phyloP scores from a whole-genome alignment of 2,888 invertebrate genomes.

The Flexamia atlantica region DNA sequence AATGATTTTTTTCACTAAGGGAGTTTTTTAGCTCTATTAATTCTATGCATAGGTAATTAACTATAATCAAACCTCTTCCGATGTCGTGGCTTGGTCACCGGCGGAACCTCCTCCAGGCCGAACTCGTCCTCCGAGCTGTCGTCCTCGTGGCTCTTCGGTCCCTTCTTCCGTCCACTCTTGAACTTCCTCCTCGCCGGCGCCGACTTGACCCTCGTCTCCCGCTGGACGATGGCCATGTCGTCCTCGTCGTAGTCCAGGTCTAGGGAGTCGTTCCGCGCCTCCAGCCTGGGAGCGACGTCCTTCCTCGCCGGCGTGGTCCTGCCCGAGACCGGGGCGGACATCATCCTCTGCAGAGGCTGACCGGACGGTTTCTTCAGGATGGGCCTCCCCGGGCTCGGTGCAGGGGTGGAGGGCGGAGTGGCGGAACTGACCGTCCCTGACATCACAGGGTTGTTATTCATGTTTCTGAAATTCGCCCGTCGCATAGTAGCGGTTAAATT shows the following conservation, averaged over 20 bases:
- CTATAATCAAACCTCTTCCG: slow-evolving; percentile 44
- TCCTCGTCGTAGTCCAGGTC: slow-evolving; percentile 37
- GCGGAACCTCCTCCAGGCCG: neutral
- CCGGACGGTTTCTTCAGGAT: slow-evolving; percentile 13
- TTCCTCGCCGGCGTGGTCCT: slow-evolving; percentile 15
- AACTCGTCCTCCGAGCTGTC: slow-evolving; percentile 54
- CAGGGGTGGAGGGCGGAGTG: slow-evolving; percentile 57
- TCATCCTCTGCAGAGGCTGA: slow-evolving; percentile 56
- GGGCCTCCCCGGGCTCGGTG: slow-evolving; percentile 16
- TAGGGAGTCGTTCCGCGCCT: neutral
- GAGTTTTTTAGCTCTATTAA: too few species aligned
- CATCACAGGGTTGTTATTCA: slow-evolving; percentile 65
- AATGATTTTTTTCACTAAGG: too few species aligned
- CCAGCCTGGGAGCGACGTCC: neutral
- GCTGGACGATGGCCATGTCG: slow-evolving; percentile 39
- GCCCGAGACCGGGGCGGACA: slow-evolving; percentile 55
- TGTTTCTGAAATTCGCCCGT: slow-evolving; percentile 68
- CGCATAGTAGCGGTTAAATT: slow-evolving; percentile 64
- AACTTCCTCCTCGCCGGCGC: slow-evolving; percentile 63
- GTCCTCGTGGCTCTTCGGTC: slow-evolving; percentile 30
- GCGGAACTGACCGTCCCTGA: slow-evolving; percentile 61
- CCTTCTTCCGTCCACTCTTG: slow-evolving; percentile 66
- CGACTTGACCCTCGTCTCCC: slow-evolving; percentile 61
- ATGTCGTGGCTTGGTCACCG: slow-evolving; percentile 22
- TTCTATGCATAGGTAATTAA: too few species aligned